phyloP scores from a whole-genome alignment of 2,888 invertebrate genomes.

The Harmothoe impar region DNA sequence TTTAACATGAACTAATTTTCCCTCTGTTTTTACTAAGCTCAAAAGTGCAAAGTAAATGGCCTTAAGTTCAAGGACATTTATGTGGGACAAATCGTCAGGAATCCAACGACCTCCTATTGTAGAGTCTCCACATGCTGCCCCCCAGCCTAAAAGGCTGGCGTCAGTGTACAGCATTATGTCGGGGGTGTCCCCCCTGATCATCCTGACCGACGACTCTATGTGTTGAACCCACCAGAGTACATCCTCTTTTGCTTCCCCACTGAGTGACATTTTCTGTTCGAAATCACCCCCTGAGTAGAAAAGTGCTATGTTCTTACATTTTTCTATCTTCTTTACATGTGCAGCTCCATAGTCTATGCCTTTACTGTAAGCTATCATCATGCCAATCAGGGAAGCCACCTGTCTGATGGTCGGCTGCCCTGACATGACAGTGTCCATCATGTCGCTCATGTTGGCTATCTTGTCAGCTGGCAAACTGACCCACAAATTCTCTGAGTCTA shows the following conservation, averaged over 20 bases:
- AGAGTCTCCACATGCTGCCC: not conserved
- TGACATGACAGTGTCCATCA: not conserved
- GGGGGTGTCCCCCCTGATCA: not conserved
- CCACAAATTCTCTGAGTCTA: not conserved
- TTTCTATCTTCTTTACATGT: not conserved
- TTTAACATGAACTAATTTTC: not conserved
- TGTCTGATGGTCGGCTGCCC: not conserved
- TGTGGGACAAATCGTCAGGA: not conserved
- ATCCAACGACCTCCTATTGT: not conserved
- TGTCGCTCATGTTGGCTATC: not conserved
- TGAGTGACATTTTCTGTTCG: not conserved
- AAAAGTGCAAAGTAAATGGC: not conserved
- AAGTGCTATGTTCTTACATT: not conserved
- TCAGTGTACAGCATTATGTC: not conserved
- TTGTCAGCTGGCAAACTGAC: not conserved
- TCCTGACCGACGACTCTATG: not conserved
- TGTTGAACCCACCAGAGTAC: not conserved
- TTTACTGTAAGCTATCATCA: not conserved
- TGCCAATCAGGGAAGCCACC: not conserved
- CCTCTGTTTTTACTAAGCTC: not conserved
- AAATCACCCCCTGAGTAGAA: not conserved
- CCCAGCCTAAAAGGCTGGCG: not conserved
- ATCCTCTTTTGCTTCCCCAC: not conserved
- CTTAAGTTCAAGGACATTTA: not conserved
- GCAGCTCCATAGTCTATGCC: not conserved